phyloP scores from a whole-genome alignment of 2,888 invertebrate species.

The Campoplex nolae region DNA sequence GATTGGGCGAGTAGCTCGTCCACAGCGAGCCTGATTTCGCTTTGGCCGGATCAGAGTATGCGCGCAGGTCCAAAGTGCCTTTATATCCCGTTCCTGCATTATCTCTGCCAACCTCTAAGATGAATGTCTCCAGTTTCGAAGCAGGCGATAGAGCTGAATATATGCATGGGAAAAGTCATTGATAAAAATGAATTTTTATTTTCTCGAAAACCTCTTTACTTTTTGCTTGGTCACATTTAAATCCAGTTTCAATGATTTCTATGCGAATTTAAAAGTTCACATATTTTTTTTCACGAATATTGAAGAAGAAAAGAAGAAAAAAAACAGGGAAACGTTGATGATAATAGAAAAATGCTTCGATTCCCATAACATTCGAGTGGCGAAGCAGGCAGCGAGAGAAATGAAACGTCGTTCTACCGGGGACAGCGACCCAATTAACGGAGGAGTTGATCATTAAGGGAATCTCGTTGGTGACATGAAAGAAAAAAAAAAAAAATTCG shows the following conservation, averaged over 20 bases:
- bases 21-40: conserved; percentile 42
- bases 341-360: conserved; percentile 25
- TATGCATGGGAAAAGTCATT: neutral
- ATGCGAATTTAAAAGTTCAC: neutral
- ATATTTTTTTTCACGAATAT: neutral
- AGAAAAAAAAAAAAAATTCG: neutral
- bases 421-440: conserved; percentile 66
- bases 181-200: neutral
- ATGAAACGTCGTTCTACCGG: conserved; percentile 54
- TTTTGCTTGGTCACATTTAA: neutral
- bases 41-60: conserved; percentile 3
- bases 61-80: conserved; percentile 8
- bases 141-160: neutral
- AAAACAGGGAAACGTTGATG: neutral
- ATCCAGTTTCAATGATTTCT: neutral
- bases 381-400: conserved; percentile 25
- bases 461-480: conserved; percentile 53
- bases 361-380: conserved; percentile 22
- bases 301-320: neutral
- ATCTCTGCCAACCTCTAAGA: neutral
- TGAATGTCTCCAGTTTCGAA: neutral
- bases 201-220: too few relatives aligned
- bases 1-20: conserved; percentile 44
- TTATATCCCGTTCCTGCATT: neutral
- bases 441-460: conserved; percentile 65